phyloP scores from a whole-genome alignment of 2,888 invertebrate genomes.

The Pseudococcus jackbeardsleyi region DNA sequence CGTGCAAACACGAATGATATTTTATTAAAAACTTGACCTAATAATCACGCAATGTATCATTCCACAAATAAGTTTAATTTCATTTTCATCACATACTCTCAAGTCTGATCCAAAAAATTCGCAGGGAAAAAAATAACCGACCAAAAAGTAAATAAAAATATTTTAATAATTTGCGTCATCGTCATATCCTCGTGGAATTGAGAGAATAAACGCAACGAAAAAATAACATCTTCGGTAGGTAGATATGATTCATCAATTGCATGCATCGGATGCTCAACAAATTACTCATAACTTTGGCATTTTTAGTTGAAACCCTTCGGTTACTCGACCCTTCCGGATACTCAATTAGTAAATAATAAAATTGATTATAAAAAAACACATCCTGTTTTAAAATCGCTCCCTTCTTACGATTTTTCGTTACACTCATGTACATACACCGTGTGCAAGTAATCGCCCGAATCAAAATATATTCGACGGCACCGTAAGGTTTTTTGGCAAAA shows the following conservation, averaged over 20 bases:
- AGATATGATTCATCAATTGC: neutral
- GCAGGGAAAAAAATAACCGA: neutral
- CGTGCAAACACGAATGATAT: too few relatives aligned
- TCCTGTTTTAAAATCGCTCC: neutral
- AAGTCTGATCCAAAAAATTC: neutral
- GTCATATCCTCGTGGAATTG: neutral
- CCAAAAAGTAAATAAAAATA: neutral
- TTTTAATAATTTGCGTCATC: neutral
- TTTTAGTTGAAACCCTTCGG: neutral
- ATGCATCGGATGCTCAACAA: neutral
- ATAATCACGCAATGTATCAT: neutral
- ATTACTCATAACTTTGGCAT: neutral
- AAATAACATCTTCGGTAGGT: neutral
- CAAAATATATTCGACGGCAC: slow-evolving; percentile 25
- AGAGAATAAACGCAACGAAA: neutral
- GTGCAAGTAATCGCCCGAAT: slow-evolving; percentile 39
- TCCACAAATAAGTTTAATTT: neutral
- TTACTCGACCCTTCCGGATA: too few relatives aligned
- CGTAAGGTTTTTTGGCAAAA: slow-evolving; percentile 39
- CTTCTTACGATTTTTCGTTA: neutral
- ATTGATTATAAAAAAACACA: neutral
- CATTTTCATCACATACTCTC: neutral
- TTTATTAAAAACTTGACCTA: neutral
- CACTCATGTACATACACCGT: neutral
- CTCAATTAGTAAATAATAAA: neutral